Base-by-base conservation (phyloP, 2,113 vertebrate species). In the Salvelinus namaycush region DNA sequence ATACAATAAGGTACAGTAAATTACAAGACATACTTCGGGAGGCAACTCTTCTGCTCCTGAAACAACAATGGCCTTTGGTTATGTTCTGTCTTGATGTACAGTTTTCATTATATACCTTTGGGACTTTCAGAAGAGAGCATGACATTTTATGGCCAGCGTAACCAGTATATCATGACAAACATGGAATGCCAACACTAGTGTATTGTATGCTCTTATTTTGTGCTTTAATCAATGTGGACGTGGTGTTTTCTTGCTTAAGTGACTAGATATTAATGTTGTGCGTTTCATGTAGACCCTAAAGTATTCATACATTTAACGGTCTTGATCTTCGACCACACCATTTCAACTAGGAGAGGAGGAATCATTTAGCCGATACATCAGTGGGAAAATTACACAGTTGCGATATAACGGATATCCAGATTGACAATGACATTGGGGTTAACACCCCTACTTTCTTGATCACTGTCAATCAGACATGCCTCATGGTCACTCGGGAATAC, bases 281-380 rank as follows among this genome's bases (percentile, higher is more conserved):
- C 54, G 4, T 14, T 57, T 57, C 54, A 57, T 57, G 54, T 24
- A 29, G 13, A 14, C 27, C 26, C 7, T 2, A 9, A 39, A 39
- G 39, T 44, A 44, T 44, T 66, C 26, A 27, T 34, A 20, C 31
- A n/a, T 44, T n/a, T 13, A 20, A 75, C 62, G 48, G 44, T 70
- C 49, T 34, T 65, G 6, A 72, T 80, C 75, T 75, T 79, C 54
- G 77, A 81, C 54, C 77, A 20, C 54, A 57, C 79, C 74, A 81
- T 66, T 66, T 72, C 73, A 82, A 73, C 73, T 74, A 60, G 34
- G 81, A 16, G 49, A 81, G 64, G 77, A 74, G 26, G 20, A 79
- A 76, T 83, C 31, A 80, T 74, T 79, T 60, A 48, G 39, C 65
- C 76, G 81, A 67, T 77, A 84, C 79, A 79, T 84, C 70, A 73